Evolutionary conservation across 2,888 invertebrate species (phyloP), one percentile per base, ranked within the genome.

Genomic region (Hecatera dysodea): DNA sequence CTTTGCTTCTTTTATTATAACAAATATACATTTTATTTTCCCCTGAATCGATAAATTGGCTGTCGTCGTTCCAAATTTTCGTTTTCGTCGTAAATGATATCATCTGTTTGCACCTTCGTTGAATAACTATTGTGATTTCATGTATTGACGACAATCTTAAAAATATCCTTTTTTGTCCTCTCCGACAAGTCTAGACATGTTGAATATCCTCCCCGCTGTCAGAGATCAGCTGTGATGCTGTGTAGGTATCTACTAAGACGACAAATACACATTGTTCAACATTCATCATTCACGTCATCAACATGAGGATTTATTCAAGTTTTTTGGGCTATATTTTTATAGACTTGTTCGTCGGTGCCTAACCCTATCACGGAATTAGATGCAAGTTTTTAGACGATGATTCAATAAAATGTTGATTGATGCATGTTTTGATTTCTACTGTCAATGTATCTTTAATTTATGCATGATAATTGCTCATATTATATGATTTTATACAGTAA

Each of bases 281-380:
- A 95, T 93, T 93, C 91, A 94, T 94, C 93, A 93, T 92, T 87
- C 91, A 84, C 92, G 92, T 93, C 94, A 92, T 91, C 91, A 90
- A 82, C 86, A 85, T 79, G 83, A 87, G 87, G 87, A 89, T 91
- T 91, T 89, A 87, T 87, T 85, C 89, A 81, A 78, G 87, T 90
- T 91, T 92, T 90, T 89, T 89, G 61, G 60, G 67, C 72, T 75
- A 80, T 88, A 89, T 89, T 92, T 92, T 92, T 92, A 92, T 93
- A 87, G 88, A 88, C 88, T 88, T 87, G 90, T 89, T 90, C 85
- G 82, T 61, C 78, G 81, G 78, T 88, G 90, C 87, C 90, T 89
- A 89, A 90, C 88, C 88, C 88, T 87, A 88, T 88, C 87, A 87
- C 82, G 86, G 80, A 86, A 89, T 90, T 86, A 81, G 73, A 88